Conservation (phyloP, 2,888 invertebrate genomes). For the Aporophyla lueneburgensis region DNA sequence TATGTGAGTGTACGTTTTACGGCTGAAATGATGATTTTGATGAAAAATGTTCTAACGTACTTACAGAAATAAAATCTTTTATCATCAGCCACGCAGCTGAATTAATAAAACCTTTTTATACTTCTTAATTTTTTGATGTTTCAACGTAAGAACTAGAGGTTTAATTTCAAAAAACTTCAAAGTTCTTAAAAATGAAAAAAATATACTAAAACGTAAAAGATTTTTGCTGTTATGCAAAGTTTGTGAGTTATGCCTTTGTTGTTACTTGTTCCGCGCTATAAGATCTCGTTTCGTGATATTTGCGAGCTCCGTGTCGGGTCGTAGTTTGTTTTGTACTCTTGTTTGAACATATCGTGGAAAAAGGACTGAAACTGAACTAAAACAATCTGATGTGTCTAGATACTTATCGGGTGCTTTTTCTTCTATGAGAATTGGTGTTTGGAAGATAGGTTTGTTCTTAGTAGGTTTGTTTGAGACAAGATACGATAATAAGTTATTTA, state of each 20-base stretch:
- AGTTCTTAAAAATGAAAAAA: conserved; percentile 24
- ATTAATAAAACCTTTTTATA: neutral
- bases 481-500: neutral
- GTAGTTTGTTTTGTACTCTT: conserved; percentile 40
- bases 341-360: conserved; percentile 39
- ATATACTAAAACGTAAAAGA: conserved; percentile 3
- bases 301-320: conserved; percentile 35
- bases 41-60: no score
- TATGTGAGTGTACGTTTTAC: no score
- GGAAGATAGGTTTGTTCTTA: conserved; percentile 9
- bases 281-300: conserved; percentile 57
- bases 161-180: conserved; percentile 34
- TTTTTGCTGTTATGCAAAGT: conserved; percentile 40
- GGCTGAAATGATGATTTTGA: no score
- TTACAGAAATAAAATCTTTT: no score
- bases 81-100: neutral
- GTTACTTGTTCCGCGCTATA: conserved; percentile 33
- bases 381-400: conserved; percentile 45
- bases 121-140: neutral
- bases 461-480: conserved; percentile 18
- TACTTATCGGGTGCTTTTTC: conserved; percentile 35
- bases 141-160: neutral
- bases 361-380: conserved; percentile 23
- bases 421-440: neutral
- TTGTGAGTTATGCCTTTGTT: conserved; percentile 49